These are phyloP conservation scores for Synanthedon myopaeformis DNA, from an alignment of 2,888 invertebrate genomes.

Conservation along the genomic window DNA sequence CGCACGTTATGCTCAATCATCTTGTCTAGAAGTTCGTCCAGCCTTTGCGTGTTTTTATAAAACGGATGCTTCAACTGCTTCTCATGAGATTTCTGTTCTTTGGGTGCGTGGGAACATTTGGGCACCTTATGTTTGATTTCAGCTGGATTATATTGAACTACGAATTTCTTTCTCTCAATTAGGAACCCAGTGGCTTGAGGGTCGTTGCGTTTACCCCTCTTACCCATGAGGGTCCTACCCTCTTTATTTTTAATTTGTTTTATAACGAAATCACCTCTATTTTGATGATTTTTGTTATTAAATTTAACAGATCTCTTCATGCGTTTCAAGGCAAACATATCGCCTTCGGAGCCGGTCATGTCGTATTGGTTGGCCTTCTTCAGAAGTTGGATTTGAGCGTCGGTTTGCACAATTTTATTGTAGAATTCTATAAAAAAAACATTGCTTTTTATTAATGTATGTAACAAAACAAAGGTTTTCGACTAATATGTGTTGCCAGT, in stretches of 20 bases:
- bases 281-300: background rate
- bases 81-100: conserved; percentile 32
- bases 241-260: background rate
- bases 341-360: background rate
- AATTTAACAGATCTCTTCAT: background rate
- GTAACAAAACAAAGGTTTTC: no score
- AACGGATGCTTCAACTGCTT: conserved; percentile 40
- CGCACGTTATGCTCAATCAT: conserved; percentile 19
- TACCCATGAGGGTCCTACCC: background rate
- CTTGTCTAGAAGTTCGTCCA: conserved; percentile 35
- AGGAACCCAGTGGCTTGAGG: conserved; percentile 22
- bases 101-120: conserved; percentile 37
- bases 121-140: conserved; percentile 19
- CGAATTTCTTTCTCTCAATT: conserved; percentile 32
- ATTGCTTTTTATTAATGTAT: no score
- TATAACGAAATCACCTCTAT: background rate
- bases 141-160: conserved; percentile 26
- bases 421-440: conserved; percentile 39
- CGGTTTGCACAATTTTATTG: conserved; percentile 43
- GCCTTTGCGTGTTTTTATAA: conserved; percentile 35
- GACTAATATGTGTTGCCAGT: no score
- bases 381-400: conserved; percentile 38
- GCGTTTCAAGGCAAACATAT: background rate
- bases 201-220: conserved; percentile 13
- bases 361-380: conserved; percentile 16